Conservation (phyloP, 2,888 invertebrate species). For the Rotaria magnacalcarata region DNA sequence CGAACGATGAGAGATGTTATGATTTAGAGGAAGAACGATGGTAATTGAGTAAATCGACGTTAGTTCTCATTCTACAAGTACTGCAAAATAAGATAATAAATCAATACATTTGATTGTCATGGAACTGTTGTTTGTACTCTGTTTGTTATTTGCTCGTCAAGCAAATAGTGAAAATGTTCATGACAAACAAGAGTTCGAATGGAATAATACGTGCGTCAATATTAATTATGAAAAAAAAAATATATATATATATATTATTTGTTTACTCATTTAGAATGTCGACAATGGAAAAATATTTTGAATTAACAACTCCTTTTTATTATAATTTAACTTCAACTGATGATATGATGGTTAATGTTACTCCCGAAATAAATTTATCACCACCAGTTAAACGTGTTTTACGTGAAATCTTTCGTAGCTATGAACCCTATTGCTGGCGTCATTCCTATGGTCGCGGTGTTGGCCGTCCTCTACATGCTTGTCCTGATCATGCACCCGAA, state of each 20-base stretch:
- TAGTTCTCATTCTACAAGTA: background rate
- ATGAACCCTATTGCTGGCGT: constrained; percentile 40
- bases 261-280: background rate
- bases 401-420: background rate
- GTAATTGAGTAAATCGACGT: background rate
- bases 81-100: background rate
- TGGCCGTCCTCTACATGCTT: constrained; percentile 33
- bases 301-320: background rate
- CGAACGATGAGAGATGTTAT: background rate
- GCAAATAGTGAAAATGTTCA: background rate
- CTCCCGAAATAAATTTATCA: background rate
- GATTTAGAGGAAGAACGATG: background rate
- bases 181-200: background rate
- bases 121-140: background rate
- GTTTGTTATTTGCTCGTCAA: background rate
- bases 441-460: constrained; percentile 40
- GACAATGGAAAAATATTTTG: background rate
- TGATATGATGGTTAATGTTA: background rate
- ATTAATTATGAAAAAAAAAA: background rate
- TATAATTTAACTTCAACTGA: background rate
- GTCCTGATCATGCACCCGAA: constrained; percentile 30
- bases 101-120: background rate
- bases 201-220: background rate
- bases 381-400: constrained; percentile 2
- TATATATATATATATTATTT: background rate